Evolutionary conservation across 2,113 vertebrate species (phyloP).

Genomic region (Calidris pygmaea): DNA sequence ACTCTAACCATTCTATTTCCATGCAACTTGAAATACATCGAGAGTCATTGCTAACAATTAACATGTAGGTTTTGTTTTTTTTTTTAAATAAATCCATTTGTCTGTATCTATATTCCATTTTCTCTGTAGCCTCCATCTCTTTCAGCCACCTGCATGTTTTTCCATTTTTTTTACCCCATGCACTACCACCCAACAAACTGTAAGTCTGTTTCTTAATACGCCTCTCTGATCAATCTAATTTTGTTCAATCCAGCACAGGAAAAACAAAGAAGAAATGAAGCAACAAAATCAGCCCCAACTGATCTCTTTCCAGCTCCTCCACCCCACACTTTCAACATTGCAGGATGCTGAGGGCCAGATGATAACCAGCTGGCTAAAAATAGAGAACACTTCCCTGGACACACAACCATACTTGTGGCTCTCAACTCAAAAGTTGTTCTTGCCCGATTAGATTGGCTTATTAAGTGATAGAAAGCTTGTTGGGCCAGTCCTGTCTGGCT

Average conservation of each 20-base stretch:
- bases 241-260: not conserved
- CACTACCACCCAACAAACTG: not conserved
- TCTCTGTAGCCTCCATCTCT: not conserved
- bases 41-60: not conserved
- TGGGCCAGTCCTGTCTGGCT: not conserved
- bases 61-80: not conserved
- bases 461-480: not conserved
- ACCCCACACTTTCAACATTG: not conserved
- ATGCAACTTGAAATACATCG: not conserved
- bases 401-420: constrained; percentile 1
- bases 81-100: not conserved
- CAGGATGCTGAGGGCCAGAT: not conserved
- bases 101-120: not conserved
- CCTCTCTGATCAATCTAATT: not conserved
- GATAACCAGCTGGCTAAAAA: constrained; percentile 39
- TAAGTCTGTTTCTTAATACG: not conserved
- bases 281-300: not conserved
- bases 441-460: constrained; percentile 37
- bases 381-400: not conserved
- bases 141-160: not conserved
- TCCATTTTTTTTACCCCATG: not conserved
- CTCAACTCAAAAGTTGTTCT: not conserved
- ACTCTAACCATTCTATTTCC: not conserved
- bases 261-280: not conserved
- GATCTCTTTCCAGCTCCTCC: not conserved